phyloP scores from a whole-genome alignment of 2,797 vertebrate genomes.

The Semaprochilodus insignis region DNA sequence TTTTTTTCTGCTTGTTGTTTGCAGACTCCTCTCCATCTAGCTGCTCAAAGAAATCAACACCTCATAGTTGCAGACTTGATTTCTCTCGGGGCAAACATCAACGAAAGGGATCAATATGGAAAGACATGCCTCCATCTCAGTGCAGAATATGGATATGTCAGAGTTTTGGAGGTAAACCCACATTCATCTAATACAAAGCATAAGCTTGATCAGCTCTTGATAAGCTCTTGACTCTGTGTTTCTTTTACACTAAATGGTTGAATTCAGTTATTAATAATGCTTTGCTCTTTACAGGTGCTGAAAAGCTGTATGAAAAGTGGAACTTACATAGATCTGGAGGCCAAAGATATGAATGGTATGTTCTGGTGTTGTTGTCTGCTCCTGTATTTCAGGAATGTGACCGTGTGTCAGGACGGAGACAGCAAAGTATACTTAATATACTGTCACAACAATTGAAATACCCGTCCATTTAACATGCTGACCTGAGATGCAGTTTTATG shows the following conservation, averaged over 20 bases:
- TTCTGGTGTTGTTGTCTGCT: background rate
- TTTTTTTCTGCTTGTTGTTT: conserved; percentile 12
- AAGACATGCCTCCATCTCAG: conserved; percentile 87
- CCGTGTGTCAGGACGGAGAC: no score
- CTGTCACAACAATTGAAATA: no score
- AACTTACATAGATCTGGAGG: conserved; percentile 77
- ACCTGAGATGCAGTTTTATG: no score
- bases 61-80: conserved; percentile 86
- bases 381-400: no score
- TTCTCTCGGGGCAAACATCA: conserved; percentile 79
- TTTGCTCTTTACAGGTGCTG: conserved; percentile 76
- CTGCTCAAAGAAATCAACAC: conserved; percentile 87
- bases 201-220: background rate
- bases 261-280: background rate
- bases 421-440: no score
- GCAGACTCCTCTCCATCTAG: conserved; percentile 85
- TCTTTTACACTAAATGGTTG: background rate
- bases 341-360: conserved; percentile 79
- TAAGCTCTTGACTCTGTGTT: background rate
- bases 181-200: background rate
- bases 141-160: conserved; percentile 82
- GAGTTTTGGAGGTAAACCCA: conserved; percentile 80
- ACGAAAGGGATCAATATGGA: conserved; percentile 74
- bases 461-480: no score
- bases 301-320: conserved; percentile 74